A percentile compares a stretch with the other conserved stretches of the same genome.
Evolutionary conservation across 2,797 vertebrate genomes (phyloP).

Genomic region (Echiichthys vipera): DNA sequence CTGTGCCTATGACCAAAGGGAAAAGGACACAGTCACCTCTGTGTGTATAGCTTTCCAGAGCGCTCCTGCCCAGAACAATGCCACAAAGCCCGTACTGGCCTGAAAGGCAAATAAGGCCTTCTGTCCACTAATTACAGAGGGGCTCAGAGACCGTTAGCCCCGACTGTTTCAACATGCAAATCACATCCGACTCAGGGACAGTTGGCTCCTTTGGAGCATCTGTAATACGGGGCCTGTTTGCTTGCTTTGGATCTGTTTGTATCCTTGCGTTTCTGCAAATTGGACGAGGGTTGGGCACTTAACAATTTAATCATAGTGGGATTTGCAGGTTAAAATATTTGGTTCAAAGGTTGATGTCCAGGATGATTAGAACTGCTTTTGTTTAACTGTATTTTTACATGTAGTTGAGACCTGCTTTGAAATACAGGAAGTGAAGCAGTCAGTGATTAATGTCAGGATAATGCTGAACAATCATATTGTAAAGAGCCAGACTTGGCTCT

Average conservation of each 20-base stretch:
- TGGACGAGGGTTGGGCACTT: neutral
- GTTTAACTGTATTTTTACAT: neutral
- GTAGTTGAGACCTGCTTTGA: neutral
- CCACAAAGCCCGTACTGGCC: constrained; percentile 26
- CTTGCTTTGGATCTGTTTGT: constrained; percentile 27
- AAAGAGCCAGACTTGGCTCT: neutral
- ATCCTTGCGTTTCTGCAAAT: neutral
- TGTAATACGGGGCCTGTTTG: constrained; percentile 20
- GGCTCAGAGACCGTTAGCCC: constrained; percentile 32
- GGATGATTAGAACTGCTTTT: neutral
- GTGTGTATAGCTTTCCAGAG: constrained; percentile 41
- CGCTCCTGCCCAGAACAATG: constrained; percentile 36
- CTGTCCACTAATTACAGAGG: constrained; percentile 61
- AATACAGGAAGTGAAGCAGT: neutral
- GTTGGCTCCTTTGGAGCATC: constrained; percentile 35
- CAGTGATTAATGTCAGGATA: neutral
- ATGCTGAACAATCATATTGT: constrained; percentile 15
- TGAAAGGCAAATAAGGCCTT: constrained; percentile 53
- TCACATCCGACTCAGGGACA: constrained; percentile 49
- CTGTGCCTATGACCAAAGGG: constrained; percentile 30
- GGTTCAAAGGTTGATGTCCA: neutral
- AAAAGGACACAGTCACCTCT: constrained; percentile 53
- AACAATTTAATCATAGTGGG: no score
- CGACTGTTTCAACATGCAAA: constrained; percentile 60
- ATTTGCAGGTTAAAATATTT: neutral